Conservation (phyloP, 2,113 vertebrate genomes). For the Microtus montanus region DNA sequence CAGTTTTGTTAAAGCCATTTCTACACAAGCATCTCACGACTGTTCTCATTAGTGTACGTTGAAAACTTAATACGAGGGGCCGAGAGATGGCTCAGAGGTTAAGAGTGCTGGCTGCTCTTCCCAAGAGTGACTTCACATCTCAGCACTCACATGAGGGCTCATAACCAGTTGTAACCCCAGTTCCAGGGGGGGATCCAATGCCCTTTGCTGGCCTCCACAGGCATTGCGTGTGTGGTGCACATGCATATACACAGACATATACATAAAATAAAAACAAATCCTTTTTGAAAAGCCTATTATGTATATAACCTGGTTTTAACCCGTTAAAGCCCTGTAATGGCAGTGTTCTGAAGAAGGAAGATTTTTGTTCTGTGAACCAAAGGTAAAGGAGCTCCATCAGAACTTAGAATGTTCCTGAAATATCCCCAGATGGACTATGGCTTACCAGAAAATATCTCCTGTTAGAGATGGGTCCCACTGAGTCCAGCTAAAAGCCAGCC, state of each 20-base stretch:
- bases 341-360: not conserved
- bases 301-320: not conserved
- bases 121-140: not conserved
- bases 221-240: not conserved
- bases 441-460: not conserved
- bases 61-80: not conserved
- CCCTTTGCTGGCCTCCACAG: not conserved
- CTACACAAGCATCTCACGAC: not conserved
- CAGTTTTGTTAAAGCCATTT: not conserved
- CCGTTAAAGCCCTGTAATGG: not conserved
- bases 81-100: not conserved
- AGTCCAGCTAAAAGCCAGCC: not conserved
- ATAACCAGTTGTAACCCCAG: not conserved
- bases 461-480: not conserved
- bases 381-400: not conserved
- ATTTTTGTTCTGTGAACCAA: not conserved
- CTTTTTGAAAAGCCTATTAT: not conserved
- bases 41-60: not conserved
- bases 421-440: not conserved
- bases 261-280: not conserved
- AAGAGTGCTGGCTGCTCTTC: not conserved
- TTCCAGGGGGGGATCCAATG: not conserved
- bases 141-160: not conserved
- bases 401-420: not conserved
- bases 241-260: not conserved